Base-by-base conservation (phyloP, 2,797 vertebrate species). In the Gymnopithys bicolor region DNA sequence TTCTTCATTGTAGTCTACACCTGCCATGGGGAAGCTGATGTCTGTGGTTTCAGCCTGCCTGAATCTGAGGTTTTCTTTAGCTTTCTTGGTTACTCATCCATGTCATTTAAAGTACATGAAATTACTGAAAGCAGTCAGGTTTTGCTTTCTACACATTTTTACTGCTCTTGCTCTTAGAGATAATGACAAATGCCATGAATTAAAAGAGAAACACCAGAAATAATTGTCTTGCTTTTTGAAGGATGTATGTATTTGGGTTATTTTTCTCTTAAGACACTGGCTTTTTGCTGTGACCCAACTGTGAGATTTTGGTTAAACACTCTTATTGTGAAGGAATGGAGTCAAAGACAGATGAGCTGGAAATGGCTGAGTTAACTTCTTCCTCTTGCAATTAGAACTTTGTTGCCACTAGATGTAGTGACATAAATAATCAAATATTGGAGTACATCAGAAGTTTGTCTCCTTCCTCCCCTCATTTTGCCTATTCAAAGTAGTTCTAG, bases 51-150 rank as follows among this genome's bases (percentile, higher is more conserved):
- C 73, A 76, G 74, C 45, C 51, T 84, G 45, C 35, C 70, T 79
- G 49, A 96, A 84, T 63, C 64, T 87, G 88, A 87, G 71, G 45
- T 89, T 95, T 95, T 63, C 76, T 87, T 87, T 58, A 67, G 59
- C 92, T 94, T 93, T 46, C 71, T 93, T 89, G 71, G 68, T 85
- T 92, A 77, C 49, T 80, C 71, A 46, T 87, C 92, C 46, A 24
- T 90, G 48, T 89, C 6, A 30, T 88, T 73, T 55, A 35, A 93
- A 89, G 70, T 76, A 39, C 60, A 64, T 89, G 33, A 58, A 1
- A 70, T 76, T 55, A 21, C 52, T 60, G 59, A 89, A 78, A 88
- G 22, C 39, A 49, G 9, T 7, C 23, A 11, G 11, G 5, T 66
- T 66, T 88, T 87, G 51, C 55, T 86, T 89, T 84, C 35, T 66